Percentiles rank a stretch among this genome's conserved stretches.
These are phyloP conservation scores for Antennarius maculatus DNA, from an alignment of 2,797 vertebrate species.

Conservation along the genomic window DNA sequence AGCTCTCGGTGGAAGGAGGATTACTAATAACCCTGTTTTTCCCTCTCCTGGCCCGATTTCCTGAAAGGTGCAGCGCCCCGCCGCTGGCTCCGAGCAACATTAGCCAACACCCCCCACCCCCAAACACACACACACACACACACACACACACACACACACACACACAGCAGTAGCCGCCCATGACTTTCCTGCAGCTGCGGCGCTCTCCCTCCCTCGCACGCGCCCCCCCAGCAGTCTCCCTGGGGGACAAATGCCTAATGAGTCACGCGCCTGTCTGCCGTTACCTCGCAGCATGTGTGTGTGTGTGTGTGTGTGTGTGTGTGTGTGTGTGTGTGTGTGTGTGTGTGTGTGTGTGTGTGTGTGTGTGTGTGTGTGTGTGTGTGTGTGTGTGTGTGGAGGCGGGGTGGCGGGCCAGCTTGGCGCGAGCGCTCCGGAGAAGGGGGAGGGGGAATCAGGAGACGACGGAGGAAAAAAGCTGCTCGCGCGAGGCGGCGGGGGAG, in stretches of 20 bases:
- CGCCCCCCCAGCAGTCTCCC: constrained; percentile 82
- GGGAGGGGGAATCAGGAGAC: constrained; percentile 58
- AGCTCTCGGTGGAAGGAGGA: constrained; percentile 67
- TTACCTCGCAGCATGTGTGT: constrained; percentile 80
- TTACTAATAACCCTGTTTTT: constrained; percentile 53
- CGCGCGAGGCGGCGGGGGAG: constrained; percentile 10
- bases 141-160: constrained; percentile 20
- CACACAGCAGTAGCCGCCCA: constrained; percentile 76
- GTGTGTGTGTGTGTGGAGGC: constrained; percentile 55
- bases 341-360: too few relatives aligned
- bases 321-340: background rate
- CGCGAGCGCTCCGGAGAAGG: constrained; percentile 71
- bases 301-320: background rate
- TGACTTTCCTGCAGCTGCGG: constrained; percentile 87
- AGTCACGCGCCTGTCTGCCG: constrained; percentile 88
- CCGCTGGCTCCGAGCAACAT: constrained; percentile 74
- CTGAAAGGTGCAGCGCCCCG: constrained; percentile 79
- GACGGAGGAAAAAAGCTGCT: constrained; percentile 34
- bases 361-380: too few relatives aligned
- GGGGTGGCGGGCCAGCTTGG: constrained; percentile 83
- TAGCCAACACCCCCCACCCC: constrained; percentile 19
- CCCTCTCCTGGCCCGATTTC: constrained; percentile 74
- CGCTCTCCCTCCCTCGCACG: constrained; percentile 78
- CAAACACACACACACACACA: constrained; percentile 24
- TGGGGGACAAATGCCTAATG: constrained; percentile 87